A percentile compares a stretch with the other conserved stretches of the same genome.
Conservation (phyloP, 1,140 invertebrate species). For the Drosophila quadrilineata region DNA sequence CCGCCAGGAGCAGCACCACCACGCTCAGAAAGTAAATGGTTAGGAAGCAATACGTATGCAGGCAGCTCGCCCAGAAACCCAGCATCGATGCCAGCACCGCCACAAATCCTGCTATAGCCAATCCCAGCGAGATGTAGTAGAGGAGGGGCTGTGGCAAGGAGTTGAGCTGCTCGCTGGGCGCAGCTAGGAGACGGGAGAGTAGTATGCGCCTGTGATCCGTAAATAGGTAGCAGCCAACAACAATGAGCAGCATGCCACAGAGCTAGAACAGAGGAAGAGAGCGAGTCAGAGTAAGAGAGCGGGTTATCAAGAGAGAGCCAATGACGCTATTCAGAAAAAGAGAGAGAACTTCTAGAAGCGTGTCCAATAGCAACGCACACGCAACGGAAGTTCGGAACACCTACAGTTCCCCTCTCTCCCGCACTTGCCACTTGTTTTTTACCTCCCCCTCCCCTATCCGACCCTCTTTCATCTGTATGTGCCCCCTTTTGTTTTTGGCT, state of each 20-base stretch:
- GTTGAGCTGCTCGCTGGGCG: conserved; percentile 82
- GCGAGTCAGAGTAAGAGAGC: background rate
- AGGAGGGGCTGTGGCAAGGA: conserved; percentile 86
- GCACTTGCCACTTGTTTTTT: background rate
- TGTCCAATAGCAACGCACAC: conserved; percentile 24
- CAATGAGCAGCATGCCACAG: conserved; percentile 86
- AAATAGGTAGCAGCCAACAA: conserved; percentile 87
- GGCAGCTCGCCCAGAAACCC: conserved; percentile 90
- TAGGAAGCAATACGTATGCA: conserved; percentile 87
- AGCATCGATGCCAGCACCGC: conserved; percentile 86
- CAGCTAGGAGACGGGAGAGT: conserved; percentile 85
- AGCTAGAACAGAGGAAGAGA: conserved; percentile 83
- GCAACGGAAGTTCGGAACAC: conserved; percentile 34
- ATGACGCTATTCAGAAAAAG: no score
- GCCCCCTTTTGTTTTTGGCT: conserved; percentile 1
- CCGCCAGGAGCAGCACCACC: conserved; percentile 86
- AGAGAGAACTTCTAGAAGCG: background rate
- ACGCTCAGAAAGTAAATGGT: conserved; percentile 89
- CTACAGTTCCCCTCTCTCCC: no score
- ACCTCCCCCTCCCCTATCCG: background rate
- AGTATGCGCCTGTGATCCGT: conserved; percentile 86
- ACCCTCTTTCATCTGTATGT: background rate
- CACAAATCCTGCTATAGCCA: conserved; percentile 85
- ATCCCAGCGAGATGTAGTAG: conserved; percentile 87
- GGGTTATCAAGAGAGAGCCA: background rate